These are phyloP conservation scores for Deilephila porcellus DNA, from an alignment of 2,888 invertebrate species.

Conservation along the genomic window DNA sequence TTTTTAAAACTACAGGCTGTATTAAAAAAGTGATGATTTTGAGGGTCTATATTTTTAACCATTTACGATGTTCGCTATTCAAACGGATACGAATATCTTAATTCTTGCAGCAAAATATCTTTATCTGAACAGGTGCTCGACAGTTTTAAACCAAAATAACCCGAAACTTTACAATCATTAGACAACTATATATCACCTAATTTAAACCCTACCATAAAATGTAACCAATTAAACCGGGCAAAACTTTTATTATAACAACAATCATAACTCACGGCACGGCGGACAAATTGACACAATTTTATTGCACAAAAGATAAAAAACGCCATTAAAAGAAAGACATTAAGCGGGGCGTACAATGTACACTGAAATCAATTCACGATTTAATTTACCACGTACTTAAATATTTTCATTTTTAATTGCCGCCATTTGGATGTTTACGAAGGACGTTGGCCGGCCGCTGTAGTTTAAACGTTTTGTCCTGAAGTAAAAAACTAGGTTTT, in stretches of 20 bases:
- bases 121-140: no score
- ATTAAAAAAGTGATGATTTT: no score
- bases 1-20: neutral
- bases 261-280: slow-evolving; percentile 14
- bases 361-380: slow-evolving; percentile 27
- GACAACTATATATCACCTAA: neutral
- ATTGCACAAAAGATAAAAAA: slow-evolving; percentile 29
- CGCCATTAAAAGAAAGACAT: slow-evolving; percentile 19
- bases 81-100: no score
- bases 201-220: neutral
- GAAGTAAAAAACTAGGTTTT: no score
- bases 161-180: neutral
- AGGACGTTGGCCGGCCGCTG: no score
- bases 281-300: slow-evolving; percentile 26
- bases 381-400: slow-evolving; percentile 68
- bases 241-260: slow-evolving; percentile 25
- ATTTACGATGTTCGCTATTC: no score
- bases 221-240: slow-evolving; percentile 33
- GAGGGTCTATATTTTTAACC: no score
- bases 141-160: no score
- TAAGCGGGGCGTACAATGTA: slow-evolving; percentile 26
- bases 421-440: slow-evolving; percentile 55
- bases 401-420: slow-evolving; percentile 63
- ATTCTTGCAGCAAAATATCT: no score
- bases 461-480: no score